Percentiles rank a stretch among this genome's conserved stretches.
Evolutionary conservation across 2,888 invertebrate genomes (phyloP).

Genomic region (Meteorus colon): DNA sequence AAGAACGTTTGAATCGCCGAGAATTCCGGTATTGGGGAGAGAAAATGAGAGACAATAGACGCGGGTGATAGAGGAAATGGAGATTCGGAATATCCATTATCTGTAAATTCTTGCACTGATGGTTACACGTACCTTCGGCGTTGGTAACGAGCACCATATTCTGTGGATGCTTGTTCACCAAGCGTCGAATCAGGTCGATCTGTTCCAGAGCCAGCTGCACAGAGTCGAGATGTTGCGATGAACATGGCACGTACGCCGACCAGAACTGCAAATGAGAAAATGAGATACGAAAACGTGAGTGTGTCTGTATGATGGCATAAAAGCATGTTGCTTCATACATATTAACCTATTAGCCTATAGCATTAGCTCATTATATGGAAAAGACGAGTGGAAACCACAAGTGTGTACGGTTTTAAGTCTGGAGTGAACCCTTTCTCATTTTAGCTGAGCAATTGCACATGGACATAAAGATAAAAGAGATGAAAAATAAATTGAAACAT

Average conservation of each 20-base stretch:
- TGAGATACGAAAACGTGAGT: constrained; percentile 4
- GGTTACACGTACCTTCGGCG: constrained; percentile 70
- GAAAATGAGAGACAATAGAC: constrained; percentile 1
- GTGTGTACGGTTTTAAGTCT: too few relatives aligned
- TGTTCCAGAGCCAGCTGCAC: constrained; percentile 77
- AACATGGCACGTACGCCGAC: constrained; percentile 77
- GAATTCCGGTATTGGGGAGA: neutral
- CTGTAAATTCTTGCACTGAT: constrained; percentile 12
- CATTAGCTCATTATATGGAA: too few relatives aligned
- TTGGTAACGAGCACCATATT: constrained; percentile 73
- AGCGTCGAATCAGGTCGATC: constrained; percentile 77
- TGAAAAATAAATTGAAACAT: too few relatives aligned
- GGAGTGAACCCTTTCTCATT: too few relatives aligned
- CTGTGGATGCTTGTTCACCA: constrained; percentile 74
- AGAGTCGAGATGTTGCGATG: constrained; percentile 76
- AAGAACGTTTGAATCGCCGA: constrained; percentile 4
- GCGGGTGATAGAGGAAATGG: neutral
- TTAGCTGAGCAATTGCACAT: too few relatives aligned
- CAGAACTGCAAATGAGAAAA: constrained; percentile 74
- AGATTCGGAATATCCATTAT: constrained; percentile 24
- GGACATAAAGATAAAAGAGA: too few relatives aligned
- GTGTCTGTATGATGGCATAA: neutral
- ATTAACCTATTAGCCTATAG: too few relatives aligned
- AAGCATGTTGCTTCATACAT: too few relatives aligned
- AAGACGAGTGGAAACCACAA: too few relatives aligned